Conservation (phyloP, 2,888 invertebrate species). For the Sarcophaga rosellei region DNA sequence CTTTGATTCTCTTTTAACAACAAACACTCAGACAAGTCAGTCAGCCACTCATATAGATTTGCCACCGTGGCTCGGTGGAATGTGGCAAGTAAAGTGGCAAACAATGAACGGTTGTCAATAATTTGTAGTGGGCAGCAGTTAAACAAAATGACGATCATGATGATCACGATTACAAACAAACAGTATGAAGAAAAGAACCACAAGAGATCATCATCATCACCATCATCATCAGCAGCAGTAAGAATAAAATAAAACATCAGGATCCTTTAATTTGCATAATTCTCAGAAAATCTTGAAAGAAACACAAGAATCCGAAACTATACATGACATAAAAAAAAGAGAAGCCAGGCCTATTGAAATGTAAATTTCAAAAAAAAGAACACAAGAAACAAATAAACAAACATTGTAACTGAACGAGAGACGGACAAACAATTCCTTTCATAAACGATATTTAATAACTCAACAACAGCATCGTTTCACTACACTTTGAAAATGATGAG, state of each 20-base stretch:
- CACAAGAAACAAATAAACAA: constrained; percentile 25
- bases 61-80: constrained; percentile 12
- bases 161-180: constrained; percentile 52
- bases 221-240: not conserved
- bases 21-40: constrained; percentile 7
- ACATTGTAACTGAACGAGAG: not conserved
- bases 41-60: not conserved
- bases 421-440: constrained; percentile 66
- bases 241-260: constrained; percentile 7
- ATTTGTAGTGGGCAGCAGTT: constrained; percentile 57
- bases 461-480: constrained; percentile 19
- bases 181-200: constrained; percentile 35
- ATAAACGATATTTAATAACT: constrained; percentile 63
- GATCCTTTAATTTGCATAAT: constrained; percentile 70
- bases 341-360: constrained; percentile 55
- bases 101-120: constrained; percentile 34
- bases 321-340: not conserved
- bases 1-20: constrained; percentile 48
- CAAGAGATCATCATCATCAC: constrained; percentile 46
- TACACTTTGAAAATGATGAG: constrained; percentile 11
- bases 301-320: constrained; percentile 44
- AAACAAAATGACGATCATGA: constrained; percentile 10
- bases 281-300: constrained; percentile 58
- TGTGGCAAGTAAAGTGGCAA: constrained; percentile 27
- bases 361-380: constrained; percentile 44